phyloP scores from a whole-genome alignment of 1,140 invertebrate genomes.

The Gryllus bimaculatus region DNA sequence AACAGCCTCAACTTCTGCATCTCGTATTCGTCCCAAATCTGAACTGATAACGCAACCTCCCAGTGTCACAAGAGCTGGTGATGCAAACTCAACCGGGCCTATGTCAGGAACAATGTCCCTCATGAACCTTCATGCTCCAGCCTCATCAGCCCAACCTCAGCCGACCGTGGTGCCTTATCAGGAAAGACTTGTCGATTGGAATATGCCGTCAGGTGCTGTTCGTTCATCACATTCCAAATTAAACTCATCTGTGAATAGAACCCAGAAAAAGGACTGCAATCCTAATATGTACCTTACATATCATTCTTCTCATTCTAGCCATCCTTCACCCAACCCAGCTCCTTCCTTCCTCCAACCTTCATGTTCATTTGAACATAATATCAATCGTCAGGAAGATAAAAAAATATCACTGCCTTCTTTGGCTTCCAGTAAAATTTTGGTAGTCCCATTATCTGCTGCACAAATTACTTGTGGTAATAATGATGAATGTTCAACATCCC shows the following conservation, averaged over 20 bases:
- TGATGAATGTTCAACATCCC: background rate
- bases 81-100: background rate
- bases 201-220: slow-evolving; percentile 9
- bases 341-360: background rate
- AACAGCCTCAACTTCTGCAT: slow-evolving; percentile 10
- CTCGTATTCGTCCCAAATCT: slow-evolving; percentile 14
- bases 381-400: background rate
- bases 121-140: slow-evolving; percentile 9
- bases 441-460: background rate
- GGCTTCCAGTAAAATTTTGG: background rate
- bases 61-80: background rate
- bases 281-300: slow-evolving; percentile 3
- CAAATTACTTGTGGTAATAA: background rate
- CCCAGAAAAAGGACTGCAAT: background rate
- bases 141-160: background rate
- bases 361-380: background rate
- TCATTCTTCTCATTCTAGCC: slow-evolving; percentile 18
- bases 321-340: background rate
- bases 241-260: background rate
- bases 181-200: slow-evolving; percentile 18
- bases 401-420: background rate
- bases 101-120: background rate
- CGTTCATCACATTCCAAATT: background rate
- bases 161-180: background rate
- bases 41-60: slow-evolving; percentile 8